These are phyloP conservation scores for Otis tarda DNA, from an alignment of 2,113 vertebrate genomes.

Conservation along the genomic window DNA sequence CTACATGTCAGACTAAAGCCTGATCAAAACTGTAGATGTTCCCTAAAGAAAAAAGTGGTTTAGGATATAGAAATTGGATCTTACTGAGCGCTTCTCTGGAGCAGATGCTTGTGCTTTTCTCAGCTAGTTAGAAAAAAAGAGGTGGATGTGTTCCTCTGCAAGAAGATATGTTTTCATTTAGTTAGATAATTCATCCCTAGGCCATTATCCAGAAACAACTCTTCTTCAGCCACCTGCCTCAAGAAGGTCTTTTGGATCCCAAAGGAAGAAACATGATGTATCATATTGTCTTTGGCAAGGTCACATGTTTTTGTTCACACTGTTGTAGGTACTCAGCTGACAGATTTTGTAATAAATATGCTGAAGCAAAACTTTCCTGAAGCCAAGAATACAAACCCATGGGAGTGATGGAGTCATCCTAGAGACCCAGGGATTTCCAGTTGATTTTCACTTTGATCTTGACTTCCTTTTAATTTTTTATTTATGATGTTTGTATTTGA, in stretches of 20 bases:
- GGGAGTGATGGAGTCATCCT: constrained; percentile 1
- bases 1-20: neutral
- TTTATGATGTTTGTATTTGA: constrained; percentile 3
- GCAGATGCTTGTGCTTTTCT: neutral
- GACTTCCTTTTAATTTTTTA: constrained; percentile 25
- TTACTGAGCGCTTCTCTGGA: neutral
- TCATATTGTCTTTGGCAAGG: neutral
- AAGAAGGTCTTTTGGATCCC: neutral
- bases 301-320: neutral
- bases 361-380: neutral
- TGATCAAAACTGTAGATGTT: neutral
- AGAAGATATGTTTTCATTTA: neutral
- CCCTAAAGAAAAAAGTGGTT: neutral
- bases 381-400: neutral
- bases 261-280: neutral
- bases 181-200: neutral
- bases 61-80: neutral
- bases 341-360: constrained; percentile 18
- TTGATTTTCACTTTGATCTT: constrained; percentile 36
- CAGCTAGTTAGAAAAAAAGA: neutral
- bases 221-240: neutral
- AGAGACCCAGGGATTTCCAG: neutral
- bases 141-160: neutral
- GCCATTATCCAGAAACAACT: neutral
- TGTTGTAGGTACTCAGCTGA: neutral